A percentile compares a stretch with the other conserved stretches of the same genome.
Evolutionary conservation across 2,113 vertebrate species (phyloP).

Genomic region (Eleginops maclovinus): DNA sequence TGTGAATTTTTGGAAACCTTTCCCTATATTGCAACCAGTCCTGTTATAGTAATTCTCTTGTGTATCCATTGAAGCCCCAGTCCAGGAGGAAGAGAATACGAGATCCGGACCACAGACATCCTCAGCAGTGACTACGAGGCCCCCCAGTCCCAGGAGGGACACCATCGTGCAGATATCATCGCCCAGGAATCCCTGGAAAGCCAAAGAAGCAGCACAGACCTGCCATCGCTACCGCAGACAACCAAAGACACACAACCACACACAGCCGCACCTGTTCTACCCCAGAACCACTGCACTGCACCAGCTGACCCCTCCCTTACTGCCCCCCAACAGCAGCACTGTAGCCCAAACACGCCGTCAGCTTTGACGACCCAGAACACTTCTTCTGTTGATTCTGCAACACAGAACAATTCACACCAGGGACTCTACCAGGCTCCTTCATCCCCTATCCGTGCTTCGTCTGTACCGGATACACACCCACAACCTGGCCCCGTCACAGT

Average conservation of each 20-base stretch:
- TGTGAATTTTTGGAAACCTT: background rate
- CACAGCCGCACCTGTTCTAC: constrained; percentile 30
- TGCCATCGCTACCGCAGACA: constrained; percentile 18
- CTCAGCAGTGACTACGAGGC: constrained; percentile 69
- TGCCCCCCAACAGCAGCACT: constrained; percentile 43
- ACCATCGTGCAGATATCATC: constrained; percentile 10
- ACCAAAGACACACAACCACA: constrained; percentile 46
- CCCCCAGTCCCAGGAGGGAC: constrained; percentile 54
- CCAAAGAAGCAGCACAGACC: constrained; percentile 46
- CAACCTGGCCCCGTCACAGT: constrained; percentile 9
- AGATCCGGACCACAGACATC: constrained; percentile 78
- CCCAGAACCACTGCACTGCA: constrained; percentile 46
- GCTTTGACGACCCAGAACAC: constrained; percentile 4
- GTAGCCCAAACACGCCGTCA: constrained; percentile 27
- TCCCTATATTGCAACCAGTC: background rate
- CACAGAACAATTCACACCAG: constrained; percentile 38
- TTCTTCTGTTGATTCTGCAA: constrained; percentile 27
- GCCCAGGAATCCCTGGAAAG: constrained; percentile 35
- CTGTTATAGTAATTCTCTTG: constrained; percentile 2
- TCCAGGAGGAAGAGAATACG: constrained; percentile 71
- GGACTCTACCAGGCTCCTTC: constrained; percentile 46
- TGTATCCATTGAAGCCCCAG: constrained; percentile 69
- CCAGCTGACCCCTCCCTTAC: constrained; percentile 18
- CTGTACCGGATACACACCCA: constrained; percentile 13
- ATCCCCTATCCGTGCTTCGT: background rate